Percentiles rank a stretch among this genome's conserved stretches.
These are phyloP conservation scores for Hirtodrosophila confusa DNA, from an alignment of 2,888 invertebrate species.

Conservation along the genomic window DNA sequence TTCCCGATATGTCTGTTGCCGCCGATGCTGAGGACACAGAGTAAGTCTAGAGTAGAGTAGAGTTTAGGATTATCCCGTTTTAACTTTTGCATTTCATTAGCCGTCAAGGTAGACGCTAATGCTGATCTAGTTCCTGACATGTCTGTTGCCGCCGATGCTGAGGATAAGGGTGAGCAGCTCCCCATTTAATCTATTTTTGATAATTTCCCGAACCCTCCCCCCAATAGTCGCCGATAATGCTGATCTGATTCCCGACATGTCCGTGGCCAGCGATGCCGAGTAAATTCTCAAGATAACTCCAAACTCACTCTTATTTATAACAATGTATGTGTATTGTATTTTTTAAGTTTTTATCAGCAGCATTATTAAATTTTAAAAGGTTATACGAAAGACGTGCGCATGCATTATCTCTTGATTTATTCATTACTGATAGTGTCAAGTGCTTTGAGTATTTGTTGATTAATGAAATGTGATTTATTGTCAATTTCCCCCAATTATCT, in stretches of 20 bases:
- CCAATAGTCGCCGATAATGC: constrained; percentile 17
- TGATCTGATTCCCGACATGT: constrained; percentile 52
- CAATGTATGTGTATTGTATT: constrained; percentile 61
- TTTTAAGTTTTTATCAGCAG: constrained; percentile 52
- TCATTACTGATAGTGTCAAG: constrained; percentile 29
- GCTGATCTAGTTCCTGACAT: constrained; percentile 42
- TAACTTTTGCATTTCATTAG: constrained; percentile 6
- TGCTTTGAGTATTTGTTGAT: constrained; percentile 12
- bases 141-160: constrained; percentile 29
- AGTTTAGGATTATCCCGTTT: background rate
- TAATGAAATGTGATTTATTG: constrained; percentile 51
- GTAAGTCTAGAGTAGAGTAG: constrained; percentile 16
- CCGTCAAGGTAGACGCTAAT: background rate
- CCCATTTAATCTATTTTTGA: background rate
- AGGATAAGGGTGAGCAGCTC: constrained; percentile 21
- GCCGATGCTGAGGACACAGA: constrained; percentile 26
- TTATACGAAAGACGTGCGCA: constrained; percentile 27
- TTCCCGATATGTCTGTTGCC: constrained; percentile 45
- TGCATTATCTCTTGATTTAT: constrained; percentile 16
- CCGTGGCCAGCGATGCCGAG: constrained; percentile 59
- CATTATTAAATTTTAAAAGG: constrained; percentile 59
- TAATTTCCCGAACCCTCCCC: background rate
- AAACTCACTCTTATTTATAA: constrained; percentile 17
- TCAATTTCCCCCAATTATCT: constrained; percentile 33
- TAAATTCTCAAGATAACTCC: constrained; percentile 5